Evolutionary conservation across 2,113 vertebrate genomes (phyloP).

Genomic region (Archilochus colubris): DNA sequence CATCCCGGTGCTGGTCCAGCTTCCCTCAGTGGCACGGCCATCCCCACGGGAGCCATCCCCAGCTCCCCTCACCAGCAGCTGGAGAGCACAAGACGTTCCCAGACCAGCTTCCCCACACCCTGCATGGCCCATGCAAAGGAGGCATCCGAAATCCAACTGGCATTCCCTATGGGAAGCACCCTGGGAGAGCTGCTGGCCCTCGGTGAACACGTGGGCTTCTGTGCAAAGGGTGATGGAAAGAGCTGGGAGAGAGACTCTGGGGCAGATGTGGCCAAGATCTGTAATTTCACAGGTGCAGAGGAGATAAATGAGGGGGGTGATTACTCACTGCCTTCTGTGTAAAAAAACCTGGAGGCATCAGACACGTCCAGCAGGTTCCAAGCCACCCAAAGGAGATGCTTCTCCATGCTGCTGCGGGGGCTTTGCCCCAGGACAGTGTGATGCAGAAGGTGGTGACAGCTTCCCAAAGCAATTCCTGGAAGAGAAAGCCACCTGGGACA

Average conservation of each 20-base stretch:
- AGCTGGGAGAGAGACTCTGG: background rate
- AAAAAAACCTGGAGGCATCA: background rate
- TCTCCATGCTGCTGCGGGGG: background rate
- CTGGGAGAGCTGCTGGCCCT: accelerated
- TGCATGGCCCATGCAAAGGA: accelerated
- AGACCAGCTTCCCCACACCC: background rate
- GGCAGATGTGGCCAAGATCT: accelerated
- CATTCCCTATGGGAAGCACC: background rate
- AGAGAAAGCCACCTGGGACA: background rate
- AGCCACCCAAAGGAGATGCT: background rate
- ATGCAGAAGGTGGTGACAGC: background rate
- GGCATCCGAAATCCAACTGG: background rate
- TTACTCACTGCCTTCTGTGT: background rate
- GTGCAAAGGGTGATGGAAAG: background rate
- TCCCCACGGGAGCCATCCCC: background rate
- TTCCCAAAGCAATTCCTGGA: background rate
- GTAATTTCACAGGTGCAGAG: background rate
- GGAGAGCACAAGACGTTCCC: background rate
- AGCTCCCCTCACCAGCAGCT: background rate
- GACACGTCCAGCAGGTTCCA: background rate
- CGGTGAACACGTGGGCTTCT: background rate
- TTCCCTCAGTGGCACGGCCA: background rate
- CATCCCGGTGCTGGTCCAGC: accelerated
- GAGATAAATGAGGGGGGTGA: background rate
- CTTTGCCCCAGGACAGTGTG: accelerated